phyloP scores from a whole-genome alignment of 2,113 vertebrate genomes.

The Psettodes erumei region DNA sequence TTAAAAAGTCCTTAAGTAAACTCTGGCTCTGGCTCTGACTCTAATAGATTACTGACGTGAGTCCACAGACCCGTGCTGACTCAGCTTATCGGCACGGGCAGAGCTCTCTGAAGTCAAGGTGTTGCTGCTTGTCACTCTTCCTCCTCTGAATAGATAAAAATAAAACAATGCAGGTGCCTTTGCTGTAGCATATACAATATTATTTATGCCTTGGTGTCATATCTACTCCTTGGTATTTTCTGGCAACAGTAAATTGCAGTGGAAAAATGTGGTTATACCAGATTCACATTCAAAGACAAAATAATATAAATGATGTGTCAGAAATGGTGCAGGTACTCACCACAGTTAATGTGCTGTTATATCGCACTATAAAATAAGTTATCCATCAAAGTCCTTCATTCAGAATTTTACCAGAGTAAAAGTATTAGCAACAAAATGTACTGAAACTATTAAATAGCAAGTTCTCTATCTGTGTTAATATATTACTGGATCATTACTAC shows the following conservation, averaged over 20 bases:
- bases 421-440: not conserved
- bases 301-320: not conserved
- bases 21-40: not conserved
- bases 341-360: not conserved
- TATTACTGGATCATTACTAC: not conserved
- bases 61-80: slow-evolving; percentile 45
- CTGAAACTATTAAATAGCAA: not conserved
- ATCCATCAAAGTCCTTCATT: not conserved
- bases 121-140: slow-evolving; percentile 13
- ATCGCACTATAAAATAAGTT: not conserved
- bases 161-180: slow-evolving; percentile 31
- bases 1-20: slow-evolving; percentile 22
- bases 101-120: slow-evolving; percentile 42
- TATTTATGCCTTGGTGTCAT: not conserved
- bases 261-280: not conserved
- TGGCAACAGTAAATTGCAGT: not conserved
- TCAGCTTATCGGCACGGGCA: slow-evolving; percentile 42
- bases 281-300: not conserved
- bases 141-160: slow-evolving; percentile 39
- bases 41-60: slow-evolving; percentile 43
- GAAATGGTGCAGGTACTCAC: not conserved
- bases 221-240: not conserved
- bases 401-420: not conserved
- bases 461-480: not conserved
- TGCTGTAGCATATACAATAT: not conserved